Base-by-base conservation (phyloP, 2,113 vertebrate genomes). In the Motacilla alba region DNA sequence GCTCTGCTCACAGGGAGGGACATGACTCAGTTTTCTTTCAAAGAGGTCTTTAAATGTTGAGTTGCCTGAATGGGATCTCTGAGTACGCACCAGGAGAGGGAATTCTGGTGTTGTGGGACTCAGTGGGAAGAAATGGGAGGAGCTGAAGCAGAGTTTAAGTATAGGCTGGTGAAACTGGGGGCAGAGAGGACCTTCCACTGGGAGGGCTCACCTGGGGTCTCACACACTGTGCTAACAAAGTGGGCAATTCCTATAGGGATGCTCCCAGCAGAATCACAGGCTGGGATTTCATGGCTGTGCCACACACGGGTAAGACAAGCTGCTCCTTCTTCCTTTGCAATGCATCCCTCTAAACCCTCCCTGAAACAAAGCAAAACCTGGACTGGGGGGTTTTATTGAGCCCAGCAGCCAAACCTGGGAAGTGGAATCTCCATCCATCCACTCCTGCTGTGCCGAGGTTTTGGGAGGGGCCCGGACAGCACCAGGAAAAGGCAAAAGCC, bases 11-110 rank as follows among this genome's bases (percentile, higher is more conserved):
- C 49, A 17, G 44, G n/a, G 47, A 83, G 63, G 68, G 64, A 81
- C 56, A 78, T 64, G 58, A 89, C 60, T 91, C 62, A 30, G 69
- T 31, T 74, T 78, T 44, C 43, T 58, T 53, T 87, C 77, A 76
- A 89, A 82, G 73, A 76, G 44, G 78, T 39, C 87, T 94, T 94
- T 58, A 56, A 67, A 70, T 8, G 47, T 50, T 76, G 91, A 63
- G 59, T 83, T 68, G 73, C 44, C 68, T 81, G 22, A n/a, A 35
- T 43, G 87, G 16, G 87, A 73, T 75, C 69, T 75, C n/a, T 6
- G 39, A 66, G 67, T 10, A 87, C 1, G 0, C 50, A 58, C 24
- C 35, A 27, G 43, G n/a, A 7, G 46, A 37, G 28, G 11, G 15
- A 46, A 74, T 76, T 64, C 67, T 82, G 39, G 27, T 4, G 41